Evolutionary conservation across 2,797 vertebrate species (phyloP).

Genomic region (Megaceryle alcyon): DNA sequence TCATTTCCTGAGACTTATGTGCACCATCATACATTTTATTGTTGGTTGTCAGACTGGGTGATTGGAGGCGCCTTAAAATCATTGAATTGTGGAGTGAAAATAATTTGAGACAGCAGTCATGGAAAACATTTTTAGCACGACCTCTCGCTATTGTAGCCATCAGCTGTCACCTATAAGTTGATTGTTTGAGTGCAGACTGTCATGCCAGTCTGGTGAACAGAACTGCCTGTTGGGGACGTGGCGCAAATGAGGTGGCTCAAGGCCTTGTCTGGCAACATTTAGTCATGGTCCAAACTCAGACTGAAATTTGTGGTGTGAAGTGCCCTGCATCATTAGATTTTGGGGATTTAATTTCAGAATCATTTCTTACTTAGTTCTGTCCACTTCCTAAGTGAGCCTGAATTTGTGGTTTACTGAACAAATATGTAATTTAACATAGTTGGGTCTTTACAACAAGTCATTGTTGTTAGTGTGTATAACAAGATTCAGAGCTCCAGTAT

Average conservation of each 20-base stretch:
- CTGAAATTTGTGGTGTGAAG: background rate
- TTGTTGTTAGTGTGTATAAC: background rate
- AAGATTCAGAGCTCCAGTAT: background rate
- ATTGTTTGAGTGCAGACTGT: background rate
- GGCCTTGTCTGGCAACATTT: background rate
- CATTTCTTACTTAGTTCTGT: background rate
- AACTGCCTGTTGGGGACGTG: background rate
- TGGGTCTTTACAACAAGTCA: background rate
- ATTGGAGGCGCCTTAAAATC: background rate
- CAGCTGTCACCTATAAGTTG: background rate
- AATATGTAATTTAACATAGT: background rate
- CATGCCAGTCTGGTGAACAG: background rate
- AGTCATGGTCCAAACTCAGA: background rate
- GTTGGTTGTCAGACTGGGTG: background rate
- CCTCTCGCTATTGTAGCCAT: background rate
- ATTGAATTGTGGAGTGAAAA: background rate
- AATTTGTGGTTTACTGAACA: background rate
- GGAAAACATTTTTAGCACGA: background rate
- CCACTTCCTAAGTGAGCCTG: background rate
- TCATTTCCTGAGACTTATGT: background rate
- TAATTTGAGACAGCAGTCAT: background rate
- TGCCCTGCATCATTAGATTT: background rate
- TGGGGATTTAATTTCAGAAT: background rate
- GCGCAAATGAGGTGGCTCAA: background rate
- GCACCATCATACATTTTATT: background rate